These are phyloP conservation scores for Trichonephila inaurata DNA, from an alignment of 1,140 invertebrate genomes.

Conservation along the genomic window DNA sequence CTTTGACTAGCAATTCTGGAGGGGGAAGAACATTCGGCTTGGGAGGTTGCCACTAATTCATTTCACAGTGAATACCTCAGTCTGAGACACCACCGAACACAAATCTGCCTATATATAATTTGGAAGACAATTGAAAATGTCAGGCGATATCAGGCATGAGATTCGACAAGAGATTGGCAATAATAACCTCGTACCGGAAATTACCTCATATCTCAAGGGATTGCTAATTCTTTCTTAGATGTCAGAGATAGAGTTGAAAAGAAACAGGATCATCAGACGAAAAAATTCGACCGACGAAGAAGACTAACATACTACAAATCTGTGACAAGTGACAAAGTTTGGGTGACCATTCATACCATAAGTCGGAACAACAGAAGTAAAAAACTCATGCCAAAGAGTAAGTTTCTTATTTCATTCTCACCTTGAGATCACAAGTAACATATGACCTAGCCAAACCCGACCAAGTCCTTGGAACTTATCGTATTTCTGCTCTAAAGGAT, in stretches of 20 bases:
- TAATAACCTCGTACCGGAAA: conserved; percentile 2
- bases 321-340: background rate
- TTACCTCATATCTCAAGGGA: background rate
- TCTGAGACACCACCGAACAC: background rate
- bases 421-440: background rate
- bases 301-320: background rate
- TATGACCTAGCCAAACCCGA: background rate
- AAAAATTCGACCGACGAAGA: background rate
- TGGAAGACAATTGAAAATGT: background rate
- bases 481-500: background rate
- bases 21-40: background rate
- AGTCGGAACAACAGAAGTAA: background rate
- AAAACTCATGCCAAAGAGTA: background rate
- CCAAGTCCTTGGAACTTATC: background rate
- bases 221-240: background rate
- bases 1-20: background rate
- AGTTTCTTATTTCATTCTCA: background rate
- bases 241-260: background rate
- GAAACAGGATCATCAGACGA: background rate
- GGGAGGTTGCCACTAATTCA: background rate
- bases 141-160: background rate
- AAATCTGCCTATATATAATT: conserved; percentile 1
- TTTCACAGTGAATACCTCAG: background rate
- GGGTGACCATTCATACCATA: too few relatives aligned
- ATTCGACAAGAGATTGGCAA: background rate